Conservation (phyloP, 2,113 vertebrate genomes). For the Rhodinocichla rosea region DNA sequence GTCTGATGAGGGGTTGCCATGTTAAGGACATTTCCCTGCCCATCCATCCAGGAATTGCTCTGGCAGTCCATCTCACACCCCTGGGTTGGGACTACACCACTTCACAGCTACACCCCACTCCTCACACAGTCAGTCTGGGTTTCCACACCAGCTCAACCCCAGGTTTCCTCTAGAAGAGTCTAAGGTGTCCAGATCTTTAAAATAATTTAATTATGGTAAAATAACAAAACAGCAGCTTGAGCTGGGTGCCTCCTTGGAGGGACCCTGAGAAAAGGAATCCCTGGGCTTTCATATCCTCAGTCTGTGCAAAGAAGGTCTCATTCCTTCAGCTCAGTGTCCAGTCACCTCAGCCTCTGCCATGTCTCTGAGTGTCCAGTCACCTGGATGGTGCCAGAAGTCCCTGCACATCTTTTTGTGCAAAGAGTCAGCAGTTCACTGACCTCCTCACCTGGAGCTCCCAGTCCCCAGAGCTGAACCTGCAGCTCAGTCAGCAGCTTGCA, state of each 20-base stretch:
- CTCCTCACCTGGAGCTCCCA: not conserved
- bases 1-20: not conserved
- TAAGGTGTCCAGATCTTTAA: not conserved
- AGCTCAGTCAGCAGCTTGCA: not conserved
- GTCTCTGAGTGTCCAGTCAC: too few species aligned
- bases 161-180: not conserved
- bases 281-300: not conserved
- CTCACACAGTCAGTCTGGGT: fast-evolving
- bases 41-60: not conserved
- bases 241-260: not conserved
- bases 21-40: not conserved
- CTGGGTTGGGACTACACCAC: not conserved
- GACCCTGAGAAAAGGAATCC: not conserved
- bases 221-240: not conserved
- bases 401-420: not conserved
- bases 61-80: not conserved
- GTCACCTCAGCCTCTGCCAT: not conserved
- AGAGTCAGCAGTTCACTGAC: not conserved
- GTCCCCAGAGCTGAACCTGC: not conserved
- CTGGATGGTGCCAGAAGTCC: not conserved
- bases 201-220: not conserved
- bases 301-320: too few species aligned
- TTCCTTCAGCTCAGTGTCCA: not conserved
- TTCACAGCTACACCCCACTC: not conserved
- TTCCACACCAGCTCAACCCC: too few species aligned